Evolutionary conservation across 2,113 vertebrate genomes (phyloP).

Genomic region (Pterocles orientalis): DNA sequence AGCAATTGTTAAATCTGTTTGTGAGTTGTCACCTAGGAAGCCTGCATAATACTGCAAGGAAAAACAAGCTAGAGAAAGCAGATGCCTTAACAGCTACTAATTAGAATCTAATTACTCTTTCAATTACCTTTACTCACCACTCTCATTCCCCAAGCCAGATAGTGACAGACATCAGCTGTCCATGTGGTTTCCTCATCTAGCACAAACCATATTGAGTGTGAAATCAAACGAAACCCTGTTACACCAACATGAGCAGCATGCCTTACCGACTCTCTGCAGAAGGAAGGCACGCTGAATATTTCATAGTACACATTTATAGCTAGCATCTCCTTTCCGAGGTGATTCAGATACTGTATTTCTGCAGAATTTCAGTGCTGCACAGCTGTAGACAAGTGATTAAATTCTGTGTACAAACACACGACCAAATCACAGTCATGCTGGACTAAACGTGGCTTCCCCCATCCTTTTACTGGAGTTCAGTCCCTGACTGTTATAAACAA

Average conservation of each 20-base stretch:
- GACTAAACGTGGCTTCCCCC: neutral
- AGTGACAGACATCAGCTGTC: slow-evolving; percentile 33
- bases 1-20: neutral
- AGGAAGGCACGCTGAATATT: neutral
- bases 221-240: neutral
- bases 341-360: neutral
- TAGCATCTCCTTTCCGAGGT: neutral
- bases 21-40: neutral
- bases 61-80: slow-evolving; percentile 16
- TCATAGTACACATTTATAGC: neutral
- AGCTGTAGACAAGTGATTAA: neutral
- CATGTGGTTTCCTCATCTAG: neutral
- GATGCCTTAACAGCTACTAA: slow-evolving; percentile 36
- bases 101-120: slow-evolving; percentile 43
- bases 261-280: neutral
- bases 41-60: neutral
- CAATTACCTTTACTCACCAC: slow-evolving; percentile 13
- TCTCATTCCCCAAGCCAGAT: neutral
- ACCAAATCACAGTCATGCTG: neutral
- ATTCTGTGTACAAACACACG: neutral
- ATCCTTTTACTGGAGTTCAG: neutral
- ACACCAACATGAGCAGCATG: neutral
- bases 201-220: neutral
- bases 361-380: neutral
- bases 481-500: neutral